Evolutionary conservation across 2,797 vertebrate species (phyloP), one percentile per base, ranked within the genome.

Genomic region (Eleutherodactylus coqui): DNA sequence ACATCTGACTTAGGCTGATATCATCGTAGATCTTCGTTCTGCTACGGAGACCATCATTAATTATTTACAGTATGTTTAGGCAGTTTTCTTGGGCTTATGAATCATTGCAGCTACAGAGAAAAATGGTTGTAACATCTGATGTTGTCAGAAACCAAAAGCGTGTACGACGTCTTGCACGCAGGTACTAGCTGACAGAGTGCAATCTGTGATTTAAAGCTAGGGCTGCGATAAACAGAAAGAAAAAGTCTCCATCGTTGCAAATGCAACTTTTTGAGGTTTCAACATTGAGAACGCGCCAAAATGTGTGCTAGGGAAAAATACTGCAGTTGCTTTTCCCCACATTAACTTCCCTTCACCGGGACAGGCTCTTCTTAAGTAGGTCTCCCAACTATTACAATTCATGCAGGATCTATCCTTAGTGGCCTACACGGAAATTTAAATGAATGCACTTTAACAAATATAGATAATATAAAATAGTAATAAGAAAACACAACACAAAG

Each of bases 21-120:
- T 32, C 72, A 75, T 83, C 49, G 13, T 72, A 83, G 34, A 83
- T 73, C 67, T 75, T 43, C 32, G 29, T 49, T 83, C 51, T 36
- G 34, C 75, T 51, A 38, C 47, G 41, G 27, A 51, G 51, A 75
- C 49, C 36, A 41, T 45, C 27, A 45, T 83, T 41, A 43, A 73
- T 83, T 51, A 82, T 82, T 73, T 83, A 75, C 27, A 21, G 10
- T 11, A 29, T 19, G 49, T 43, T 43, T 83, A 83, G n/a, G 73
- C 47, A 58, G 36, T 82, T 16, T 55, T 58, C 41, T 55, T 53
- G 47, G 69, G 38, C 24, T 58, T 82, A 55, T 55, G 36, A 21
- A 55, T 64, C 24, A 81, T 69, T 38, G 36, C 51, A 83, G 49
- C n/a, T 73, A 73, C 69, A 4, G 34, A 82, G 9, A 53, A 43